Conservation (phyloP, 1,140 invertebrate species). For the Ips typographus region DNA sequence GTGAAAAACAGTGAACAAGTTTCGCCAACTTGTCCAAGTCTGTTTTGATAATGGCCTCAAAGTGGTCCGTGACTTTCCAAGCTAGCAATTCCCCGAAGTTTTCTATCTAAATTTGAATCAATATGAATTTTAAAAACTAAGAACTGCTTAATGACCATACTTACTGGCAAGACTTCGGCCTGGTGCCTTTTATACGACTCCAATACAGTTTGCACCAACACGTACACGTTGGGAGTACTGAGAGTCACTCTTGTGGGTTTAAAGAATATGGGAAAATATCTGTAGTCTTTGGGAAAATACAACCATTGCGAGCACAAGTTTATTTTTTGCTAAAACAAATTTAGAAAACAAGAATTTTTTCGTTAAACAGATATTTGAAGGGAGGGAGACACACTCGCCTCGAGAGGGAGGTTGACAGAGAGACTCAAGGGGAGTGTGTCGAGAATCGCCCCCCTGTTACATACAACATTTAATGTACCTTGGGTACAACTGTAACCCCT, state of each 20-base stretch:
- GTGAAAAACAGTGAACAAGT: conserved; percentile 60
- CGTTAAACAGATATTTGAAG: conserved; percentile 4
- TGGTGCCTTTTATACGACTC: conserved; percentile 44
- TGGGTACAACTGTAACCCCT: conserved; percentile 51
- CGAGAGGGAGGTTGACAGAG: background rate
- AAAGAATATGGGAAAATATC: conserved; percentile 56
- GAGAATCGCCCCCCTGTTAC: background rate
- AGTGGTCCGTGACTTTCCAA: conserved; percentile 63
- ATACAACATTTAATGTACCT: conserved; percentile 44
- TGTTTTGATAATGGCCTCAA: conserved; percentile 64
- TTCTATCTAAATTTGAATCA: conserved; percentile 58
- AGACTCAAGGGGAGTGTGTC: background rate
- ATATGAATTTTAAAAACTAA: background rate
- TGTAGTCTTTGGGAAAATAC: conserved; percentile 54
- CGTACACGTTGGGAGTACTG: conserved; percentile 50
- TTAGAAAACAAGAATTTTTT: background rate
- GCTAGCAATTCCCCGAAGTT: conserved; percentile 65
- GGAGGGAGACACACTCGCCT: too few species aligned
- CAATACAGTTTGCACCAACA: conserved; percentile 57
- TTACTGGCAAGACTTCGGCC: conserved; percentile 44
- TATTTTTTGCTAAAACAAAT: conserved; percentile 45
- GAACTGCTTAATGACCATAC: background rate
- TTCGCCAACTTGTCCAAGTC: conserved; percentile 64
- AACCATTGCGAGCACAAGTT: conserved; percentile 58
- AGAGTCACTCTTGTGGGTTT: conserved; percentile 38